phyloP scores from a whole-genome alignment of 2,888 invertebrate species.

The Drosophila rubida region DNA sequence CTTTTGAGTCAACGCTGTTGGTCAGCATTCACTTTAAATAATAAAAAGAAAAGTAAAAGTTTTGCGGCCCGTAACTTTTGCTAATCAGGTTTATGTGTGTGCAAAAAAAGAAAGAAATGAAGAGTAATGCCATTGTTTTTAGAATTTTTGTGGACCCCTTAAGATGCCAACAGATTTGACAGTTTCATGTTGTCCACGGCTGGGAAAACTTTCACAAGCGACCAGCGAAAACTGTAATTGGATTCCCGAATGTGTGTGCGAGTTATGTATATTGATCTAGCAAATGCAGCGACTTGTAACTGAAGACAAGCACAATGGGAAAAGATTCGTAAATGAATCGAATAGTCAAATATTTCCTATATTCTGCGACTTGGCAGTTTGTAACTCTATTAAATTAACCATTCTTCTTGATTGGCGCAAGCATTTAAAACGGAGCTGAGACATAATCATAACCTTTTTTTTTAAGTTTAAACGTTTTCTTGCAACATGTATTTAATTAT shows the following conservation, averaged over 20 bases:
- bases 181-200: background rate
- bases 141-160: conserved; percentile 42
- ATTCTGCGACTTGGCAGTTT: too few relatives aligned
- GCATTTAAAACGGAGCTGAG: too few relatives aligned
- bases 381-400: too few relatives aligned
- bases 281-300: too few relatives aligned
- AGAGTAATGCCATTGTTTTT: conserved; percentile 36
- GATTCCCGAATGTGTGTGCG: background rate
- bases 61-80: conserved; percentile 1
- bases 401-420: too few relatives aligned
- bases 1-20: conserved; percentile 30
- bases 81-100: conserved; percentile 44
- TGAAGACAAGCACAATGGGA: too few relatives aligned
- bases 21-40: conserved; percentile 45
- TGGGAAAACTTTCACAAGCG: conserved; percentile 50
- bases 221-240: conserved; percentile 1
- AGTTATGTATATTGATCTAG: background rate
- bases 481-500: background rate
- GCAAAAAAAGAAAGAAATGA: conserved; percentile 48
- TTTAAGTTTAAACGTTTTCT: background rate
- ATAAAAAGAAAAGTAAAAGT: conserved; percentile 44
- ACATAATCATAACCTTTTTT: too few relatives aligned
- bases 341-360: too few relatives aligned
- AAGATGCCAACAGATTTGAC: conserved; percentile 11
- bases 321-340: too few relatives aligned